Evolutionary conservation across 2,113 vertebrate species (phyloP).

Genomic region (Sardina pilchardus): DNA sequence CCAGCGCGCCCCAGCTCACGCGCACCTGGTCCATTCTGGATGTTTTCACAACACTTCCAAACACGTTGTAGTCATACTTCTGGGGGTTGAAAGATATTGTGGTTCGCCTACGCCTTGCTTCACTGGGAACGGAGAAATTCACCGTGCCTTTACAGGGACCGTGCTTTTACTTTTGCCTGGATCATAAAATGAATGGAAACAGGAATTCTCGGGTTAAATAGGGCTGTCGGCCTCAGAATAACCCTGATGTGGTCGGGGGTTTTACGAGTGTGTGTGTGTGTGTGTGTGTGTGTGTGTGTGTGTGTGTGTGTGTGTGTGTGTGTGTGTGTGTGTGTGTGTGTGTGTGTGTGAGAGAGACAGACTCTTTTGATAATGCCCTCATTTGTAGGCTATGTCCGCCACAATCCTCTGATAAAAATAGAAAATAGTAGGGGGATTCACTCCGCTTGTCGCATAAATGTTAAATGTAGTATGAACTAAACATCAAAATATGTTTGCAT

Average conservation of each 20-base stretch:
- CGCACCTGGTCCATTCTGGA: constrained; percentile 47
- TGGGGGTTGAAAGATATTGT: not conserved
- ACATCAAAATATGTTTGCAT: constrained; percentile 22
- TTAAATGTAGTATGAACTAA: constrained; percentile 45
- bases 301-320: not conserved
- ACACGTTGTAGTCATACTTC: constrained; percentile 39
- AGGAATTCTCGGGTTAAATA: not conserved
- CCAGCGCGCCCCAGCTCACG: constrained; percentile 36
- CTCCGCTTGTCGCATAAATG: constrained; percentile 49
- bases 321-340: not conserved
- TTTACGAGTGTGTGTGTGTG: not conserved
- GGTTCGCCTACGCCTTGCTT: not conserved
- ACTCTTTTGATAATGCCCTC: constrained; percentile 11
- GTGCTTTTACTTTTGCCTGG: too few species aligned
- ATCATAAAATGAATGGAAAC: not conserved
- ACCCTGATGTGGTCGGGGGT: not conserved
- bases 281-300: not conserved
- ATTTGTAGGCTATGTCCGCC: not conserved
- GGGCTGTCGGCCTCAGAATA: not conserved
- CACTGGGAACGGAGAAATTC: not conserved
- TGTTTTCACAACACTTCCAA: constrained; percentile 54
- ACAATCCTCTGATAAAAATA: not conserved
- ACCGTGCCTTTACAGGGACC: not conserved
- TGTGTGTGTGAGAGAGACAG: not conserved
- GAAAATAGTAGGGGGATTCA: not conserved